Base-by-base conservation (phyloP, 2,113 vertebrate genomes). In the Spermophilus dauricus region DNA sequence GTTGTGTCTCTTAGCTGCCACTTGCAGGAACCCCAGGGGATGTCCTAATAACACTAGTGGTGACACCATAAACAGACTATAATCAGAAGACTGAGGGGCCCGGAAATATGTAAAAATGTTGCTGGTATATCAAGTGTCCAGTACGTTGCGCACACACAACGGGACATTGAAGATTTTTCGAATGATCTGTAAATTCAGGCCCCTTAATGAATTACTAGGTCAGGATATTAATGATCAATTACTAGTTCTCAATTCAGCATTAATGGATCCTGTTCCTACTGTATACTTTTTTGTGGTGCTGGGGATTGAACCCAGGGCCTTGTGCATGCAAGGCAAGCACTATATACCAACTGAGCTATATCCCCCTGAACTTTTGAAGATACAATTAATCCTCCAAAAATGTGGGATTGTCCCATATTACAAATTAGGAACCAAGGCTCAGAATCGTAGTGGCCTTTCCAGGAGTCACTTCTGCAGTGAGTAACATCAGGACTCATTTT, bases 21-120 rank as follows among this genome's bases (percentile, higher is more conserved):
- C 75, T 75, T 51, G 72, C 26, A 93, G 14, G 95, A 90, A 88
- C 94, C 96, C 97, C 39, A 92, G 88, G 97, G 95, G 94, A 95
- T 32, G 58, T 63, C 76, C 39, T 94, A 94, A 95, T 97, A 96
- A 96, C 39, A 69, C 98, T 83, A 94, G 51, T 86, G 84, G 37
- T 65, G 1, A 91, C 89, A 95, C 83, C 51, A 16, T 97, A 72
- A 96, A 94, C 78, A 96, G 70, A 78, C 95, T 51, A 37, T 65
- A 91, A 91, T 26, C 45, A 3, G 82, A 86, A 87, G 37, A 88
- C 30, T 34, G 34, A 65, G 37, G 67, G 90, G 20, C 42, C 8
- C 34, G 45, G 37, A 80, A 88, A 45, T 95, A 86, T 26, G 65
- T 45, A 83, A 72, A 10, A 56, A 28, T 34, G 61, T 48, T 61